Percentiles rank a stretch among this genome's conserved stretches.
Conservation (phyloP, 1,140 invertebrate species). For the Aleiodes sp. region DNA sequence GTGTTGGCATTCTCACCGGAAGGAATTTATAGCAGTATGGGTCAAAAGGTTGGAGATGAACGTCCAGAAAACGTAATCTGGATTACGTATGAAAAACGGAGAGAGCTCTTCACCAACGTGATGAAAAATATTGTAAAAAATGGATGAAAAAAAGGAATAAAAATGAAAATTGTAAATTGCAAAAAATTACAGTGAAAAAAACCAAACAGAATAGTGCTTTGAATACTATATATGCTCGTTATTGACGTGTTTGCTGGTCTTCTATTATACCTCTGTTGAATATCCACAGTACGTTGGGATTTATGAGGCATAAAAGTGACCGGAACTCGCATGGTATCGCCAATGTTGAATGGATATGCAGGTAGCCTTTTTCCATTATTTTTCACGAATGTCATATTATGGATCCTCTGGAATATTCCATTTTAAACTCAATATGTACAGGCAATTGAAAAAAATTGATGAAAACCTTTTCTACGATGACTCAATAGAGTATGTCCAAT, state of each 20-base stretch:
- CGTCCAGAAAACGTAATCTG: conserved; percentile 35
- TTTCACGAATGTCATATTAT: conserved; percentile 2
- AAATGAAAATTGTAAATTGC: not conserved
- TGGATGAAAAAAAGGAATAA: not conserved
- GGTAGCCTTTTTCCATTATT: not conserved
- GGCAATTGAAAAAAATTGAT: too few species aligned
- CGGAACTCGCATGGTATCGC: not conserved
- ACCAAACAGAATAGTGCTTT: not conserved
- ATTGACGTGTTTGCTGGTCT: not conserved
- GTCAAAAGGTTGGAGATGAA: conserved; percentile 32
- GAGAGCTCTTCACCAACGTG: not conserved
- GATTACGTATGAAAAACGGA: conserved; percentile 31
- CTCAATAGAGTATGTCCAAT: too few species aligned
- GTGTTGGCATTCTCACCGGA: conserved; percentile 25
- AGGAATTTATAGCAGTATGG: conserved; percentile 34
- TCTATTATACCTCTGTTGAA: not conserved
- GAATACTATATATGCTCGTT: not conserved
- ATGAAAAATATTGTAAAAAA: conserved; percentile 6
- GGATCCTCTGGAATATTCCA: too few species aligned
- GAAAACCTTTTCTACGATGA: too few species aligned
- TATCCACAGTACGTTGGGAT: not conserved
- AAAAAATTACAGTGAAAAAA: conserved; percentile 3
- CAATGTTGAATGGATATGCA: not conserved
- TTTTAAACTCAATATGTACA: too few species aligned
- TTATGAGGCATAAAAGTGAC: conserved; percentile 12